Evolutionary conservation across 2,797 vertebrate genomes (phyloP), one percentile per base, ranked within the genome.

Genomic region (Eutrigla gurnardus): DNA sequence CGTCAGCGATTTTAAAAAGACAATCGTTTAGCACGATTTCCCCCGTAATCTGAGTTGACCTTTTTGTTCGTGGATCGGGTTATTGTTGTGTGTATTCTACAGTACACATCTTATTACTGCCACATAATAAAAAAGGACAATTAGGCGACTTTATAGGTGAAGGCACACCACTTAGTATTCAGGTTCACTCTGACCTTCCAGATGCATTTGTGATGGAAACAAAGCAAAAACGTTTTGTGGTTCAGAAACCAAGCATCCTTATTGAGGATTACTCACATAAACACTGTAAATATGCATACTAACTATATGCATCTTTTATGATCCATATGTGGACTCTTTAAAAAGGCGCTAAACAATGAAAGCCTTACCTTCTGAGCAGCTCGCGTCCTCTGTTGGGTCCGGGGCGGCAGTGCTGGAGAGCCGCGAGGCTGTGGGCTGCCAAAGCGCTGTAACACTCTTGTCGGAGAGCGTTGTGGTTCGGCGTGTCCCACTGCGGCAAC

Each of bases 401-500:
- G 0, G 91, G 90, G 0, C 37, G 80, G 78, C 87, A 81, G 70
- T 91, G 90, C 63, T 90, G 88, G 3, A 95, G 90, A 0, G 93
- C 91, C 0, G 87, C 45, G 32, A 86, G 73, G 80, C 91, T 77
- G 58, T 93, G 89, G 5, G 84, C 77, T 0, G 90, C 91, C 78
- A 95, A 78, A 3, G 86, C 64, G 47, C 66, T 42, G 86, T 88
- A 95, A 81, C 94, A 95, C 80, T 93, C 93, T 33, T 93, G 91
- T 14, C 73, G 61, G 7, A 93, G 69, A 1, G 67, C 57, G 32
- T 95, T 95, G 54, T 95, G 95, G 73, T 42, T 86, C 1, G 47
- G 64, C 0, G 90, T 95, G 25, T 95, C 94, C 94, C 95, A 95
- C 69, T 89, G 92, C 0, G 95, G 94, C 68, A 95, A 50, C 52